Percentiles rank a stretch among this genome's conserved stretches.
Conservation (phyloP, 2,113 vertebrate genomes). For the Uropsilus gracilis region DNA sequence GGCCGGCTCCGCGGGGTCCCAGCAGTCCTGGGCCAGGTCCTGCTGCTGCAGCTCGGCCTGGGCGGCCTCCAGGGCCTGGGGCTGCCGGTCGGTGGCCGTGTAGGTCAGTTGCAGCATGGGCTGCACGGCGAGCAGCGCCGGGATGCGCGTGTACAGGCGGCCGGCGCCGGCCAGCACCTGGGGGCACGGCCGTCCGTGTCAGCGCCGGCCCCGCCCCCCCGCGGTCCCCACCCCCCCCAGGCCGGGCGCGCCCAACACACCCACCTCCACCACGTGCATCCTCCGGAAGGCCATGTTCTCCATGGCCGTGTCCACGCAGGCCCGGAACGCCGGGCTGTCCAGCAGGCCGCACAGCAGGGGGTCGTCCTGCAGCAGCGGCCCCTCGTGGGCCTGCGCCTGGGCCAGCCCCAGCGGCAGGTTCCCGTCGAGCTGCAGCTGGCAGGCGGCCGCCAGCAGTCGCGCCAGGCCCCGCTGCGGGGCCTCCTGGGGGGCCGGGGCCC, state of each 20-base stretch:
- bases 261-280: constrained; percentile 95
- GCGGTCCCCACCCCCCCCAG: no score
- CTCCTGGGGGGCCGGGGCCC: neutral
- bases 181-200: accelerated
- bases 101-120: constrained; percentile 93
- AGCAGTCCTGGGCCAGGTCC: constrained; percentile 83
- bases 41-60: constrained; percentile 85
- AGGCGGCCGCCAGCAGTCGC: constrained; percentile 90
- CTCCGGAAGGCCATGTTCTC: constrained; percentile 89
- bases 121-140: constrained; percentile 89
- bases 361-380: constrained; percentile 89
- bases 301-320: constrained; percentile 90
- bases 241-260: neutral
- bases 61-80: constrained; percentile 83
- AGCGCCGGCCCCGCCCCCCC: no score
- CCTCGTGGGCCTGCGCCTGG: constrained; percentile 89
- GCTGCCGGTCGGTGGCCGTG: constrained; percentile 86
- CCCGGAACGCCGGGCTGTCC: constrained; percentile 84
- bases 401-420: constrained; percentile 92
- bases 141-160: constrained; percentile 88
- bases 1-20: constrained; percentile 89
- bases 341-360: constrained; percentile 91
- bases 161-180: constrained; percentile 91
- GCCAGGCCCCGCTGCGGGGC: constrained; percentile 85
- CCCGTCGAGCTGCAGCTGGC: constrained; percentile 92